Conservation (phyloP, 2,113 vertebrate species). For the Osmerus eperlanus region DNA sequence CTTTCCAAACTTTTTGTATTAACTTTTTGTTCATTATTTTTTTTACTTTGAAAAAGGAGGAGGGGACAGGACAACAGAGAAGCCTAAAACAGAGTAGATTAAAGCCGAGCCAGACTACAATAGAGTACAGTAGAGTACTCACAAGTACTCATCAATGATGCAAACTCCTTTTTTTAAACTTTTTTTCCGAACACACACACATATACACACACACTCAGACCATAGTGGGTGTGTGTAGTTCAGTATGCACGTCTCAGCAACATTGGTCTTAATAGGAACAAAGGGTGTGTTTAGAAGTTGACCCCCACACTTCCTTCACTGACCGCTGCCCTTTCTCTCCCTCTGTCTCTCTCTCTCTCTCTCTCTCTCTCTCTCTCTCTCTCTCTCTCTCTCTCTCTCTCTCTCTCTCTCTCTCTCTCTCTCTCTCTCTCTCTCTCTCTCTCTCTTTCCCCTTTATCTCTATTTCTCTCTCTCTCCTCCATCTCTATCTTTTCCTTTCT, state of each 20-base stretch:
- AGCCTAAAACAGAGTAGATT: constrained; percentile 1
- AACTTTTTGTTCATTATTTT: too few species aligned
- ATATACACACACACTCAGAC: neutral
- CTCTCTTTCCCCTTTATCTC: neutral
- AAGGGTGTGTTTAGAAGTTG: constrained; percentile 64
- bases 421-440: constrained; percentile 20
- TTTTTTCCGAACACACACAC: constrained; percentile 1
- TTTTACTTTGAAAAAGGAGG: neutral
- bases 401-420: constrained; percentile 43
- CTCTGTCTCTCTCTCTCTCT: neutral
- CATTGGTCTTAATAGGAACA: constrained; percentile 59
- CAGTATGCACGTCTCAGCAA: constrained; percentile 56
- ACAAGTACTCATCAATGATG: too few species aligned
- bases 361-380: constrained; percentile 24
- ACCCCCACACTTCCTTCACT: constrained; percentile 62
- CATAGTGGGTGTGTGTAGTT: constrained; percentile 34
- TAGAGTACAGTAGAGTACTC: too few species aligned
- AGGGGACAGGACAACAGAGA: neutral
- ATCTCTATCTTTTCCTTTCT: constrained; percentile 27
- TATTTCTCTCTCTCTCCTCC: constrained; percentile 3
- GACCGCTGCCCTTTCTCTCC: constrained; percentile 28
- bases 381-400: constrained; percentile 40
- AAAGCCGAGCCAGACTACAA: neutral
- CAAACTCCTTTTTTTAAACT: too few species aligned
- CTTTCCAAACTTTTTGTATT: neutral